A percentile compares a stretch with the other conserved stretches of the same genome.
Evolutionary conservation across 2,113 vertebrate species (phyloP).

Genomic region (Trinectes maculatus): DNA sequence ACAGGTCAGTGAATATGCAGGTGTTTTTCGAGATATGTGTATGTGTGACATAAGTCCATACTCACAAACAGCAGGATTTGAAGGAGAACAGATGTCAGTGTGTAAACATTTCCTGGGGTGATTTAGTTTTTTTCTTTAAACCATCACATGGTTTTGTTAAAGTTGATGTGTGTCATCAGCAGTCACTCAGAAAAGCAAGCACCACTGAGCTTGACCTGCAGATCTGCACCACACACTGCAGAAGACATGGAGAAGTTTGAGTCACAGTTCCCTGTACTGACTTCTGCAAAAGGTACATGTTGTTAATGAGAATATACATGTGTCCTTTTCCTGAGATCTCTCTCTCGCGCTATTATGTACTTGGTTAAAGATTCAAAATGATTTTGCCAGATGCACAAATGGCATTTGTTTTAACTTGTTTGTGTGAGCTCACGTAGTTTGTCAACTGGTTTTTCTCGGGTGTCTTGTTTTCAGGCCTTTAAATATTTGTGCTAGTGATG

Average conservation of each 20-base stretch:
- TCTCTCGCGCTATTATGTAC: too few species aligned
- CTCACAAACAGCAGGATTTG: background rate
- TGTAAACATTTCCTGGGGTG: conserved; percentile 16
- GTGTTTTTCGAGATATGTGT: too few species aligned
- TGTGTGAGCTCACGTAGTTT: background rate
- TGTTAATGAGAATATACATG: background rate
- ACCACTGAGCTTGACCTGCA: background rate
- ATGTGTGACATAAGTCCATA: too few species aligned
- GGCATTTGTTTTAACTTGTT: background rate
- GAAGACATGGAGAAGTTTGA: conserved; percentile 27
- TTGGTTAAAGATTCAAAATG: background rate
- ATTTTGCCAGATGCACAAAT: background rate
- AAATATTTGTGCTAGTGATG: conserved; percentile 18
- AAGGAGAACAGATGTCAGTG: background rate
- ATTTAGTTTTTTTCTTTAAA: background rate
- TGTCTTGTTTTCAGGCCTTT: conserved; percentile 2
- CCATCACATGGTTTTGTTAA: background rate
- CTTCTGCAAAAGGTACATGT: conserved; percentile 56
- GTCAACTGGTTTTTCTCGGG: background rate
- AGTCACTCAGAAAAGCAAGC: background rate
- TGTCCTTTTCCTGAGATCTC: conserved; percentile 39
- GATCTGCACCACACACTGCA: background rate
- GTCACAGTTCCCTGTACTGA: conserved; percentile 24
- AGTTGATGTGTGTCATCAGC: background rate
- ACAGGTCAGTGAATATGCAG: background rate